phyloP scores from a whole-genome alignment of 2,797 vertebrate species.

The Enteromius mattozi region DNA sequence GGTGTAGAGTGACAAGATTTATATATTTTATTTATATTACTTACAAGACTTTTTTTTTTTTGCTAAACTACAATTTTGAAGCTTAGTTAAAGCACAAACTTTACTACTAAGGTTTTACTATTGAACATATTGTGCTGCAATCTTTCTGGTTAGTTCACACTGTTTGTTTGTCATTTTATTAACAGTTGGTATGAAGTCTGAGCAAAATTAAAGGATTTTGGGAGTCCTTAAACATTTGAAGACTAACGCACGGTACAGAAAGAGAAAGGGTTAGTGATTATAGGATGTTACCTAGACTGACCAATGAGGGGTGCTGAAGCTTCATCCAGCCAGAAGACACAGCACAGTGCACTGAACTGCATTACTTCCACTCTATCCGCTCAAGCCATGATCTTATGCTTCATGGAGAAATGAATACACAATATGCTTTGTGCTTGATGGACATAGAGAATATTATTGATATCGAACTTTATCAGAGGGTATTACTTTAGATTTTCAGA shows the following conservation, averaged over 20 bases:
- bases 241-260: neutral
- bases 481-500: neutral
- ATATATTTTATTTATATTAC: neutral
- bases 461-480: neutral
- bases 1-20: neutral
- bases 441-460: neutral
- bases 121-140: neutral
- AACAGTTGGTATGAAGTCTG: neutral
- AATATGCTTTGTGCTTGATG: neutral
- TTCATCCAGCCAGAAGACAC: slow-evolving; percentile 30
- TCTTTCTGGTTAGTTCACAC: neutral
- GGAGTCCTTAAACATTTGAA: neutral
- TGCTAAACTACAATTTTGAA: neutral
- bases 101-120: neutral
- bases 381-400: slow-evolving; percentile 7
- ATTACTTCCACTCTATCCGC: neutral
- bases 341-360: neutral
- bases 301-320: slow-evolving; percentile 52
- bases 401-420: neutral
- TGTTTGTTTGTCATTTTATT: neutral
- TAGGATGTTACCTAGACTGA: slow-evolving; percentile 23
- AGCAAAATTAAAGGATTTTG: neutral
- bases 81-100: too few species aligned
- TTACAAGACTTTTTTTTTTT: neutral
- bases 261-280: neutral